Percentiles rank a stretch among this genome's conserved stretches.
These are phyloP conservation scores for Centroberyx gerrardi DNA, from an alignment of 2,797 vertebrate species.

Conservation along the genomic window DNA sequence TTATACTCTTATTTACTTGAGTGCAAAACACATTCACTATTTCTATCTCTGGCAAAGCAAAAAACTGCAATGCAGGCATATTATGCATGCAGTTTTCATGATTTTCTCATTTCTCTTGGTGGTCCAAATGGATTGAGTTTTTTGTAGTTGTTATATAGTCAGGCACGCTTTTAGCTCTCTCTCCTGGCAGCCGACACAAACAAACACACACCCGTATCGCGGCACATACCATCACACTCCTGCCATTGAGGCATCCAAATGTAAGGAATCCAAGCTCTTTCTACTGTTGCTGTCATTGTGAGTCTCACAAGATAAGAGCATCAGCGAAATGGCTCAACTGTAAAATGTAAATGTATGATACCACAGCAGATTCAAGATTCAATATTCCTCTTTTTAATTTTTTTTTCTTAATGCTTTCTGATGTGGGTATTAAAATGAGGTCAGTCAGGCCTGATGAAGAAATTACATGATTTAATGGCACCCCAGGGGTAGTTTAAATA, in stretches of 20 bases:
- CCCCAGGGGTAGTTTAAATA: slow-evolving; percentile 86
- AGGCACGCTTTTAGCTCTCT: slow-evolving; percentile 36
- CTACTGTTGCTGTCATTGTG: slow-evolving; percentile 12
- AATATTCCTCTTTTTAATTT: slow-evolving; percentile 58
- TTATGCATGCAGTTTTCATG: slow-evolving; percentile 46
- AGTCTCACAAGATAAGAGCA: slow-evolving; percentile 34
- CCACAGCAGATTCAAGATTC: slow-evolving; percentile 52
- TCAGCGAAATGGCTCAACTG: slow-evolving; percentile 44
- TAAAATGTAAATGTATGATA: slow-evolving; percentile 53
- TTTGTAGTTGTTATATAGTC: slow-evolving; percentile 15
- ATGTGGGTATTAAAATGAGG: slow-evolving; percentile 83
- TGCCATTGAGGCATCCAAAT: slow-evolving; percentile 34
- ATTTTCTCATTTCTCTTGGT: slow-evolving; percentile 47
- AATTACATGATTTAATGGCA: slow-evolving; percentile 87
- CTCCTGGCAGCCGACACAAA: slow-evolving; percentile 35
- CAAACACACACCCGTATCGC: slow-evolving; percentile 21
- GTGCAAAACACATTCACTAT: slow-evolving; percentile 34
- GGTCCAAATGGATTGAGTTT: slow-evolving; percentile 46
- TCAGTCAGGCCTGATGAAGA: slow-evolving; percentile 85
- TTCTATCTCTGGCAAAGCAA: slow-evolving; percentile 19
- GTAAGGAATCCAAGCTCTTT: slow-evolving; percentile 37
- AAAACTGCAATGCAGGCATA: slow-evolving; percentile 22
- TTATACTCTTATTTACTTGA: slow-evolving; percentile 31
- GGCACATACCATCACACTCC: slow-evolving; percentile 27
- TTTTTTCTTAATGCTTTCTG: slow-evolving; percentile 70